Base-by-base conservation (phyloP, 2,888 invertebrate species). In the Notodonta dromedarius region DNA sequence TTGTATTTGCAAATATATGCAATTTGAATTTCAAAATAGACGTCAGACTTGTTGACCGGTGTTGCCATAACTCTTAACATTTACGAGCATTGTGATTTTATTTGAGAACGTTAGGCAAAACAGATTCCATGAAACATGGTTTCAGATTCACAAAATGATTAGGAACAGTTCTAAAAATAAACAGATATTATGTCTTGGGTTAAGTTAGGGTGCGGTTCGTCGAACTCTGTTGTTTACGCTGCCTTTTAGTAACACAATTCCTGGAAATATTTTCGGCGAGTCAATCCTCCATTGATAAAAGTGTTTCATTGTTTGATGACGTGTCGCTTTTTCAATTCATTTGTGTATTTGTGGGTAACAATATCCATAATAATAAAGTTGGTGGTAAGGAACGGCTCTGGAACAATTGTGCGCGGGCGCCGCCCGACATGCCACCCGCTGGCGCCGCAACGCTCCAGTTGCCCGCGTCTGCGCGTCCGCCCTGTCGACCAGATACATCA, bases 401-500 rank as follows among this genome's bases (percentile, higher is more conserved):
- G 80, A 82, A 85, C 85, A 88, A 87, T 88, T 85, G 80, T 70
- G 85, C 84, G 85, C 85, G 74, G 80, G 83, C 84, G 86, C 76
- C 72, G 74, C 67, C 62, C 57, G 71, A 63, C 71, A 65, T 65
- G 69, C 70, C 71, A 72, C 68, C 61, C 73, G 78, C 78, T 82
- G 90, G 90, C 91, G 91, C 90, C 91, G 86, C 70, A 79, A 88
- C 90, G 92, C 91, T 92, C 91, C 88, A 91, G 85, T 91, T 91
- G 84, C 74, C 74, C 44, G 63, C 78, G 74, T 73, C 74, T 73
- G 74, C 71, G 63, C 71, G 66, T 65, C 68, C 73, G 82, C 76
- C 82, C 81, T 83, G 74, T 76, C 76, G 74, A 68, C 72, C 70
- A 69, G 63, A 71, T 64, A 70, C 69, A 63, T 67, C 70, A 72